These are phyloP conservation scores for Tetrax tetrax DNA, from an alignment of 2,113 vertebrate genomes.

Conservation along the genomic window DNA sequence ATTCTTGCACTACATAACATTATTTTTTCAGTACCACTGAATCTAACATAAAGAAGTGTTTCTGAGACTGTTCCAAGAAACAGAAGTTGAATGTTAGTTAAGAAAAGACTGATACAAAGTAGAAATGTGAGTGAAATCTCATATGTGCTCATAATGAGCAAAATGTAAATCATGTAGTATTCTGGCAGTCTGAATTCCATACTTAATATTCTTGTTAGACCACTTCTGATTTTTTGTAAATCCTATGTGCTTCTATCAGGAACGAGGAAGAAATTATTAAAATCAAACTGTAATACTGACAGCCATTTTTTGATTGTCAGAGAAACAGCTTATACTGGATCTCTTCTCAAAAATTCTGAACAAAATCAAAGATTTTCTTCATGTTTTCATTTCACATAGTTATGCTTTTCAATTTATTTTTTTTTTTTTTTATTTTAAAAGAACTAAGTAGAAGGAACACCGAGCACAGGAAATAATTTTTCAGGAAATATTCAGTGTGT, in stretches of 20 bases:
- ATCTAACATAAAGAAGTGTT: neutral
- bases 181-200: neutral
- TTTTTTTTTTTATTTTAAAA: neutral
- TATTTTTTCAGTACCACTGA: neutral
- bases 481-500: neutral
- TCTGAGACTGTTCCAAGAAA: neutral
- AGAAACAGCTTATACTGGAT: neutral
- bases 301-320: neutral
- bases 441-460: neutral
- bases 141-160: neutral
- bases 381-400: neutral
- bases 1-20: accelerated
- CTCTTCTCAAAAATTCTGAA: neutral
- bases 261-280: neutral
- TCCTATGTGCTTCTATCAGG: neutral
- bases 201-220: neutral
- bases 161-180: neutral
- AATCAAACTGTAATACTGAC: neutral
- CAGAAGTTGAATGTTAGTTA: neutral
- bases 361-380: neutral
- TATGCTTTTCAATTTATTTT: neutral
- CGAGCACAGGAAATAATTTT: neutral
- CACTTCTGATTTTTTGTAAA: neutral
- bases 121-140: neutral
- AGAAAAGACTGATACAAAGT: neutral